Evolutionary conservation across 2,797 vertebrate genomes (phyloP).

Genomic region (Pseudochirops cupreus): DNA sequence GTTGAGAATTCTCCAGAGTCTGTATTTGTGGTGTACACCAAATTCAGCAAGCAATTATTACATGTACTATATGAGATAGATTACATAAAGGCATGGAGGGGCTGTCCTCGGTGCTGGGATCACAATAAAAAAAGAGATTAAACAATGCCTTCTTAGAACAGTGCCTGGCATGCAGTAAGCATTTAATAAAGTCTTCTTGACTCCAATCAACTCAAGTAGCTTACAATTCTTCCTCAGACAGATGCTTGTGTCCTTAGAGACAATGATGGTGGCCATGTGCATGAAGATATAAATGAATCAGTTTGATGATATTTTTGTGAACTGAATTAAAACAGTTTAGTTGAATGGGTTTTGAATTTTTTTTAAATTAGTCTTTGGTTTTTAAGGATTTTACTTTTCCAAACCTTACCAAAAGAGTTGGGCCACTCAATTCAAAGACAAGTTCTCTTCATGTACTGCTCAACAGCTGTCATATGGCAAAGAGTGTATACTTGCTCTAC

Average conservation of each 20-base stretch:
- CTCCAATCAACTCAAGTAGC: background rate
- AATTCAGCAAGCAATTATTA: background rate
- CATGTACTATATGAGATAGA: background rate
- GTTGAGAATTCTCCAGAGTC: background rate
- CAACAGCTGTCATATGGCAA: background rate
- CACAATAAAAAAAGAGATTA: background rate
- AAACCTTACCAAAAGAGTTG: background rate
- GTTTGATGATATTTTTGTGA: background rate
- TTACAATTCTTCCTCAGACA: background rate
- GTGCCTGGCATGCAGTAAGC: background rate
- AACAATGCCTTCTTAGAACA: background rate
- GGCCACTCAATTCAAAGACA: background rate
- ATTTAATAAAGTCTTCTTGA: background rate
- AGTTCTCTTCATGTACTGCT: background rate
- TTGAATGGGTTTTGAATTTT: background rate
- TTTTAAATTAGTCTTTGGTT: background rate
- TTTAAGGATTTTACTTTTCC: background rate
- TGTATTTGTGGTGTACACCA: background rate
- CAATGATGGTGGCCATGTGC: background rate
- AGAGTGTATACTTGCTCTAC: background rate
- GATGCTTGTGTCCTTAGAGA: background rate
- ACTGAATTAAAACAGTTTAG: background rate
- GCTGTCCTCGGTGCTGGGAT: background rate
- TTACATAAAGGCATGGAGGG: background rate
- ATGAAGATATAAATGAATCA: background rate